phyloP scores from a whole-genome alignment of 2,888 invertebrate genomes.

The Epinotia demarniana region DNA sequence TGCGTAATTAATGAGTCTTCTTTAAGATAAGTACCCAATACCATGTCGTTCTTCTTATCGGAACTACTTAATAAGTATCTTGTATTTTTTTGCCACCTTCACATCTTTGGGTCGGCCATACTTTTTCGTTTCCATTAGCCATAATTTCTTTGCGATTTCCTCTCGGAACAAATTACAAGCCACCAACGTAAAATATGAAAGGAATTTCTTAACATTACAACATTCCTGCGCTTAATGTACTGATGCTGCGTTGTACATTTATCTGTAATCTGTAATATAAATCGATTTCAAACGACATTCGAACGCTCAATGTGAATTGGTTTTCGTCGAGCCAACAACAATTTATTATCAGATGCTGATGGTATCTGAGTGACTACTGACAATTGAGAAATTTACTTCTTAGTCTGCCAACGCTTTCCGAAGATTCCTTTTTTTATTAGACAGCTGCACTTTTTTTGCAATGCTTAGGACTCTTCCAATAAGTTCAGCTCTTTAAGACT shows the following conservation, averaged over 20 bases:
- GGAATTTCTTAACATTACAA: not conserved
- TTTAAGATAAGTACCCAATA: not conserved
- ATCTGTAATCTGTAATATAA: not conserved
- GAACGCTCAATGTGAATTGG: not conserved
- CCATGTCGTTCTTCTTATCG: not conserved
- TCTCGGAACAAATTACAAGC: not conserved
- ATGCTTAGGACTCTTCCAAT: too few relatives aligned
- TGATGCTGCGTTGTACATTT: not conserved
- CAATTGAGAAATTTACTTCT: too few relatives aligned
- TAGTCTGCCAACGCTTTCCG: too few relatives aligned
- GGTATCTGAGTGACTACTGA: too few relatives aligned
- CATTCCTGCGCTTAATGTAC: not conserved
- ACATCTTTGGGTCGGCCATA: not conserved
- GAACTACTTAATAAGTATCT: not conserved
- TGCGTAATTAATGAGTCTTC: conserved; percentile 30
- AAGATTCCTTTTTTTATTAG: too few relatives aligned
- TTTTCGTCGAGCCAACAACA: not conserved
- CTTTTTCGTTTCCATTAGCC: not conserved
- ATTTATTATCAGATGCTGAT: not conserved
- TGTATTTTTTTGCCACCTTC: not conserved
- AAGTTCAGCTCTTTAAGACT: too few relatives aligned
- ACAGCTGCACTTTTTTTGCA: too few relatives aligned
- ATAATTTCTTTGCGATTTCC: not conserved
- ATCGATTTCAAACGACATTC: conserved; percentile 3
- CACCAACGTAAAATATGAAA: not conserved